Percentiles rank a stretch among this genome's conserved stretches.
These are phyloP conservation scores for Magallana gigas DNA, from an alignment of 1,140 invertebrate genomes.

Conservation along the genomic window DNA sequence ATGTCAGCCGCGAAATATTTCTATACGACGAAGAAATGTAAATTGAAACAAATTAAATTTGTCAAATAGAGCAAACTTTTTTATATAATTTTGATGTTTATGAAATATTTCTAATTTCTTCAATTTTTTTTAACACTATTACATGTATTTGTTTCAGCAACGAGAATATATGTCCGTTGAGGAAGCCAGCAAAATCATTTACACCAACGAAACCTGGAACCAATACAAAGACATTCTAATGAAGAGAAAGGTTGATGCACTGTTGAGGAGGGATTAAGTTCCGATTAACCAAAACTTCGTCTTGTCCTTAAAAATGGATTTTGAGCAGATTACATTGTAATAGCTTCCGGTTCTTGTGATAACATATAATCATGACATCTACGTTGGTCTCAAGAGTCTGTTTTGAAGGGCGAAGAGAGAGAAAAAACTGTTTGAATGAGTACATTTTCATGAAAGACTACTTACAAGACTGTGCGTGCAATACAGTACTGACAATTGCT, in stretches of 20 bases:
- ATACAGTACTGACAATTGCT: not conserved
- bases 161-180: conserved; percentile 72
- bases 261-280: conserved; percentile 19
- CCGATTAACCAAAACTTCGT: too few species aligned
- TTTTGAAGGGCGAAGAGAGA: not conserved
- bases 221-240: conserved; percentile 73
- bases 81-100: too few species aligned
- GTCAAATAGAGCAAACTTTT: too few species aligned
- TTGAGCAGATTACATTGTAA: too few species aligned
- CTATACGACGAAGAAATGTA: too few species aligned
- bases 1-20: too few species aligned
- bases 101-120: too few species aligned
- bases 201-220: conserved; percentile 74
- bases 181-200: conserved; percentile 70
- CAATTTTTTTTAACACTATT: not conserved
- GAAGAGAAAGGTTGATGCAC: conserved; percentile 58
- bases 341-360: too few species aligned
- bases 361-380: not conserved
- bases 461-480: not conserved
- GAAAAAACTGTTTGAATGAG: not conserved
- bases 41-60: too few species aligned
- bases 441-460: too few species aligned
- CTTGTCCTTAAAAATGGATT: too few species aligned
- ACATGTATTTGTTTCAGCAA: conserved; percentile 73
- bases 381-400: not conserved